Evolutionary conservation across 2,797 vertebrate genomes (phyloP).

Genomic region (Bovichtus diacanthus): DNA sequence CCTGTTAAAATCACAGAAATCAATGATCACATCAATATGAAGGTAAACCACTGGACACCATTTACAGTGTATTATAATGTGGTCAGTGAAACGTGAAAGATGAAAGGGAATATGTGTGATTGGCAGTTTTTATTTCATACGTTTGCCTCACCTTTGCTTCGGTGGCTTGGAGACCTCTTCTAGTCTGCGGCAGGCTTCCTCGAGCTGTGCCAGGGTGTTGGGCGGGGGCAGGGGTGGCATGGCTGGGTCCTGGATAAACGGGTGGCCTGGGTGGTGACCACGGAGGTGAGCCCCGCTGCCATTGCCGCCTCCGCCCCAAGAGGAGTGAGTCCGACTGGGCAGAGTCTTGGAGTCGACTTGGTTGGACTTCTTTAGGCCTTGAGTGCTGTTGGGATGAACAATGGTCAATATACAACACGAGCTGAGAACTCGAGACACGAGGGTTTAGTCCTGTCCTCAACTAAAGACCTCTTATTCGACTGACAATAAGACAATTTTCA

Average conservation of each 20-base stretch:
- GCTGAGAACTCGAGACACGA: neutral
- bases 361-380: conserved; percentile 88
- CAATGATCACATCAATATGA: neutral
- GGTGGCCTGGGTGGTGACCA: conserved; percentile 88
- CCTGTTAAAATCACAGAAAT: conserved; percentile 74
- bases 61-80: neutral
- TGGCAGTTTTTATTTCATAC: neutral
- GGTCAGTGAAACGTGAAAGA: neutral
- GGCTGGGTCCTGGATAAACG: conserved; percentile 92
- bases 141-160: conserved; percentile 90
- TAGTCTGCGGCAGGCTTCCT: conserved; percentile 94
- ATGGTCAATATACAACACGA: neutral
- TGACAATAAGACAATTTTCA: too few species aligned
- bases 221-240: conserved; percentile 93
- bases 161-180: conserved; percentile 93
- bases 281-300: conserved; percentile 74
- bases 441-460: neutral
- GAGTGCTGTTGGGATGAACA: conserved; percentile 78
- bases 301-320: conserved; percentile 79
- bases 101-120: neutral
- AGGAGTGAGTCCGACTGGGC: conserved; percentile 83
- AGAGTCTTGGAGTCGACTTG: conserved; percentile 80
- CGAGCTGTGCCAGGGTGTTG: conserved; percentile 95
- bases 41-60: neutral
- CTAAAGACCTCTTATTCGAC: too few species aligned